Evolutionary conservation across 2,797 vertebrate genomes (phyloP), one percentile per base, ranked within the genome.

Genomic region (Neopelma chrysocephalum): DNA sequence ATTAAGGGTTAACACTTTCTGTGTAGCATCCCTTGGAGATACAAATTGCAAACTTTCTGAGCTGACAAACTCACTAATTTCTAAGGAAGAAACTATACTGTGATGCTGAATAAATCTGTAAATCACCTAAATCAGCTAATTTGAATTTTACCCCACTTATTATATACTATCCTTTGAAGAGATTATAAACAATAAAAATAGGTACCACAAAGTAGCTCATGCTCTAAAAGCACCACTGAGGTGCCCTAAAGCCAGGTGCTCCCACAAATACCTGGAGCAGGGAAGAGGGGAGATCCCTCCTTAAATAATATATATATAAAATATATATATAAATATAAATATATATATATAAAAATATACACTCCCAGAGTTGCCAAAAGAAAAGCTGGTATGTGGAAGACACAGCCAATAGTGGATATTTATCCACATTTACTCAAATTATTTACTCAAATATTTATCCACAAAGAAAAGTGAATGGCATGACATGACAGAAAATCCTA

Each of bases 21-120:
- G 86, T 61, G 71, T 70, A 94, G 94, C 69, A 90, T 87, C 93
- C 89, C 83, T 95, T 54, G 66, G 88, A 56, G 86, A 89, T 60
- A 83, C 48, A 82, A 92, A 97, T 43, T 68, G 85, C 89, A 96
- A 96, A 96, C 96, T 96, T 97, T 94, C 97, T 96, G 62, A 95
- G 96, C 93, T 96, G 90, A 96, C 90, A 93, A 95, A 96, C 85
- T 94, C 77, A 51, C 87, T 95, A 47, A 92, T 96, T 94, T 87
- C 94, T 83, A 90, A 95, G 86, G 77, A 92, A 93, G 92, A 92
- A 96, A 89, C 76, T 89, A 57, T 38, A 50, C 79, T 88, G 65
- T 72, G 90, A 84, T 94, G 86, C 57, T 85, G 71, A 78, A 14
- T 42, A 65, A 29, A 48, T 48, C 87, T 89, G 77, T 65, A 80